Base-by-base conservation (phyloP, 2,888 invertebrate species). In the Cheilosia impressa region DNA sequence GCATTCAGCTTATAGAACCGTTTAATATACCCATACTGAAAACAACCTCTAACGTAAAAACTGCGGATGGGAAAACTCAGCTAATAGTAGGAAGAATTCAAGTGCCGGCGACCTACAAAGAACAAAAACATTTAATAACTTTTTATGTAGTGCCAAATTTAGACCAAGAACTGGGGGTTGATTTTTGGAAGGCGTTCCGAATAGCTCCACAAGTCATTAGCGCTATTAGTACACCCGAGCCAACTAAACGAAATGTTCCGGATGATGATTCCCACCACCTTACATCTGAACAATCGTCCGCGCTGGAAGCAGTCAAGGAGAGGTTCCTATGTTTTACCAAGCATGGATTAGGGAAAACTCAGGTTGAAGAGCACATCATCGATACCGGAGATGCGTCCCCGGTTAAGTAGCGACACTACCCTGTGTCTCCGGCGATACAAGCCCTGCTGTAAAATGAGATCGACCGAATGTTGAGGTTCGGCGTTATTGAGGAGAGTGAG, bases 401-500 rank as follows among this genome's bases (percentile, higher is more conserved):
- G 1, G 38, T 38, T 10, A 38, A 38, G 38, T 13, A 38, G 38
- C 38, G 38, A 13, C 38, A 38, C 38, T 38, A 38, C 38, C 38
- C 38, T 38, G 38, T 38, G 13, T 38, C 38, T 38, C 38, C 38
- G 4, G 38, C 3, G 38, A 13, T 38, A 38, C 38, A 38, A 13
- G 13, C 38, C 13, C 38, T 38, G 0, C 0, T 38, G 1, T 38
- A 38, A 13, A 13, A 38, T 3, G 38, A 38, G 38, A 38, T 38
- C 3, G 5, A 43, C 43, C 43, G 43, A 87, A 10, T 38, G 80
- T 66, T 10, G 58, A 62, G 55, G 1, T 58, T 88, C 4, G 89
- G 50, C 50, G 50, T 50, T 50, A 22, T 50, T 22, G 50, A 50
- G 50, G 87, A 84, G 17, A 89, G 89, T 4, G 72, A 82, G 1